phyloP scores from a whole-genome alignment of 2,797 vertebrate genomes.

The Ptychobarbus kaznakovi region DNA sequence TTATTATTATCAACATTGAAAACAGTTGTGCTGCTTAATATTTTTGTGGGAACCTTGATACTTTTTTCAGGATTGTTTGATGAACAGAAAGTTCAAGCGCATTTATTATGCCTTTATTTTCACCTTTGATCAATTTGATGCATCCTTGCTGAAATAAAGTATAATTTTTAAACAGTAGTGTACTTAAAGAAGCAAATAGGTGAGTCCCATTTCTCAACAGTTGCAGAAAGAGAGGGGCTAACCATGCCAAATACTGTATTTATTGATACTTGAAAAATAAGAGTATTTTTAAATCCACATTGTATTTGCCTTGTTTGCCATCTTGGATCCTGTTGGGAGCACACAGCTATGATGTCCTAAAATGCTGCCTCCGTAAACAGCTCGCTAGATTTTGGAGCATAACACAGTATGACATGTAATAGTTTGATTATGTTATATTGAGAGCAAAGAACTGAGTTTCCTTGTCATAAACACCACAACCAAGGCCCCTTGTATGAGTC shows the following conservation, averaged over 20 bases:
- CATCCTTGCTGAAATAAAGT: not conserved
- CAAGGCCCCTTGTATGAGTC: conserved; percentile 14
- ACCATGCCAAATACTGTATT: not conserved
- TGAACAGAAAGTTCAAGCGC: not conserved
- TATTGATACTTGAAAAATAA: not conserved
- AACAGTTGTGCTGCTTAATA: not conserved
- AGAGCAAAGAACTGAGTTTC: conserved; percentile 9
- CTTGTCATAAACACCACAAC: conserved; percentile 10
- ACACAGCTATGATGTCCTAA: not conserved
- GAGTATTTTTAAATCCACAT: not conserved
- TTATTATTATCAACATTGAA: not conserved
- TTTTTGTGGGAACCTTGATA: not conserved
- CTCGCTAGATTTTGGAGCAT: not conserved
- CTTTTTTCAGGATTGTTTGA: too few relatives aligned
- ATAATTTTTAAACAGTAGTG: not conserved
- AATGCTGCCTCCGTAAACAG: not conserved
- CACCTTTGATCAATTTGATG: not conserved
- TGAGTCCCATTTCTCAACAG: not conserved
- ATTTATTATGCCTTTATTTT: not conserved
- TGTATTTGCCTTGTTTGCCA: not conserved
- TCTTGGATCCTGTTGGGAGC: not conserved
- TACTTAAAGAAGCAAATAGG: not conserved
- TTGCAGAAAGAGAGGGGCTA: not conserved
- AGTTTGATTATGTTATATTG: conserved; percentile 32
- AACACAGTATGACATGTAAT: conserved; percentile 13